Evolutionary conservation across 2,888 invertebrate species (phyloP).

Genomic region (Harpagoxenus sublaevis): DNA sequence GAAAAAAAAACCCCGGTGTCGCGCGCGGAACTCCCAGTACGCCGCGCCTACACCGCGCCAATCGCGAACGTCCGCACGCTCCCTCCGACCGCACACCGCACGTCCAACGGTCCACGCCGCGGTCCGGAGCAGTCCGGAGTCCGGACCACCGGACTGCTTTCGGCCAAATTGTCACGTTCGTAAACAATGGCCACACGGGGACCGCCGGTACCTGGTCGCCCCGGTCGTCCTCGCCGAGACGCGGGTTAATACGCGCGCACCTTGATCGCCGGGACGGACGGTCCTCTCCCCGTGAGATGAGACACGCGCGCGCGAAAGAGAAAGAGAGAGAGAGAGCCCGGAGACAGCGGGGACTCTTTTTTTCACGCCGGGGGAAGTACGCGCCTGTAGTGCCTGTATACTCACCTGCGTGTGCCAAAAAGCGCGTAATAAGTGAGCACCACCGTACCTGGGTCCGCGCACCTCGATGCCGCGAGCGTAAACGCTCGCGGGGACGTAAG

Average conservation of each 20-base stretch:
- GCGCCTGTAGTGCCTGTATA: background rate
- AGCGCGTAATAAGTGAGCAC: constrained; percentile 48
- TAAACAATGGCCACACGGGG: constrained; percentile 36
- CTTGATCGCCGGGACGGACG: background rate
- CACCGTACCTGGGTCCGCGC: background rate
- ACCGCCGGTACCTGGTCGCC: background rate
- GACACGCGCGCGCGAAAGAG: background rate
- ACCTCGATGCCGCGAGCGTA: constrained; percentile 2
- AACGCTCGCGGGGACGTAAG: background rate
- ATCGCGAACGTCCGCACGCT: background rate
- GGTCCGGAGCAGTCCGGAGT: no score
- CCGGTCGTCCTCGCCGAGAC: background rate
- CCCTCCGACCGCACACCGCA: no score
- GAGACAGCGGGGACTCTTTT: background rate
- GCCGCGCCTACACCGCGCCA: background rate
- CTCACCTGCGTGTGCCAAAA: constrained; percentile 52
- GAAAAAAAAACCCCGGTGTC: background rate
- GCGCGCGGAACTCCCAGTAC: constrained; percentile 5
- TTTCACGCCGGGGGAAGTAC: background rate
- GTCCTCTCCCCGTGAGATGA: background rate
- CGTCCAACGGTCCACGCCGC: no score
- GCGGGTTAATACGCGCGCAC: background rate
- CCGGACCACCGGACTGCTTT: background rate
- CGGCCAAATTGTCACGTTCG: constrained; percentile 14
- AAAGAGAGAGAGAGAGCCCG: background rate